Base-by-base conservation (phyloP, 2,888 invertebrate genomes). In the Noctua fimbriata region DNA sequence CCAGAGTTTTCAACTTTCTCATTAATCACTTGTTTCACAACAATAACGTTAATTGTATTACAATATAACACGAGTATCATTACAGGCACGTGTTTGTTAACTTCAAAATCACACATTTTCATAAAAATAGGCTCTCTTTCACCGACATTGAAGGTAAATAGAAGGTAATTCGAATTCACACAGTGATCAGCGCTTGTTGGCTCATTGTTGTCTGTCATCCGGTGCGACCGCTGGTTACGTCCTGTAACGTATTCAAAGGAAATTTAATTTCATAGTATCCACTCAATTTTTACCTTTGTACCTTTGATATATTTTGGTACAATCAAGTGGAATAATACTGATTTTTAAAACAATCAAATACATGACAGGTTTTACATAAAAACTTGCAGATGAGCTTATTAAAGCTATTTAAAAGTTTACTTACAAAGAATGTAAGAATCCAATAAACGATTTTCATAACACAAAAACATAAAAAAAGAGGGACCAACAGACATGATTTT, bases 231-330 rank as follows among this genome's bases (percentile, higher is more conserved):
- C 87, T 88, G 79, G 89, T 89, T 85, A 85, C 81, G 55, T 74
- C 80, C 81, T 73, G 81, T 74, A 66, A 79, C 77, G 47, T 67
- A 78, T 82, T 75, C 74, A 78, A 83, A 86, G 89, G 89, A 88
- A 89, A 89, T 89, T 87, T 71, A 83, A 89, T 89, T 89, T 87
- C 69, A 84, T 81, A 76, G 72, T 73, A 72, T 78, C 79, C 80
- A 82, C 79, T 79, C 79, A 78, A 77, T 87, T 87, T 87, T 78
- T 82, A 73, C 77, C 55, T 79, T 69, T 83, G 16, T 79, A 28
- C 78, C 79, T 83, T 78, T 82, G 80, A 73, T 65, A 72, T 82
- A 87, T 89, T 84, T 84, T 55, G n/a, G 58, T 60, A 67, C 52
- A 81, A 69, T 70, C 74, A 74, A n/a, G 67, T 55, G 32, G 66